Base-by-base conservation (phyloP, 2,888 invertebrate species). In the Chouioia cunea region DNA sequence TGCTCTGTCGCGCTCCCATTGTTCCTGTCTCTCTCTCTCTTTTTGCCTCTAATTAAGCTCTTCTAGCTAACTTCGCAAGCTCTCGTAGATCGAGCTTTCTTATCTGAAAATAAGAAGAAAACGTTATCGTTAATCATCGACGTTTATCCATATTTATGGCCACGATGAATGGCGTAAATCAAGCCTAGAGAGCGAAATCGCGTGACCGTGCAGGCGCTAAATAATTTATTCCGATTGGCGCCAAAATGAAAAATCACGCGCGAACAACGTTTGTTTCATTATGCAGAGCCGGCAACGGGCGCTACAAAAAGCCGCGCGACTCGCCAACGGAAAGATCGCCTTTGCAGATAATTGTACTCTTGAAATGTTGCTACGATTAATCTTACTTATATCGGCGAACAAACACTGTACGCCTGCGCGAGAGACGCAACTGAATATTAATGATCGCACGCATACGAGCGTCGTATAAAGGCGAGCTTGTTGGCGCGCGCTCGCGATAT, bases 1-100 rank as follows among this genome's bases (percentile, higher is more conserved):
- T 94, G 87, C 94, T 94, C 89, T 93, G 93, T 89, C 92, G 91
- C 87, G 92, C 93, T 88, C 94, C 94, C 94, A 94, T 94, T 86
- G 87, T 89, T 57, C 60, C 47, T 56, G 74, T 62, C 71, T 64
- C 73, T 63, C 56, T 73, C 69, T 67, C 67, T 71, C 62, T 62
- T 70, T 58, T 72, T 72, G 68, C 50, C 70, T 73, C 48, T 62
- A 56, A 64, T 65, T 59, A 56, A 62, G 23, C 16, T 36, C 48
- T 23, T 4, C 53, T 53, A 15, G 15, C 27, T 64, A 23, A 46
- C n/a, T 18, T 36, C 10, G 15, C 18, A 48, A 53, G 48, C 52
- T 64, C 27, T 63, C 18, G 50, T 47, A 43, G n/a, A n/a, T 50
- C 48, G 56, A 20, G 15, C 22, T 36, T 43, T 59, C n/a, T 47